Conservation (phyloP, 2,113 vertebrate genomes). For the Emydocephalus ijimae region DNA sequence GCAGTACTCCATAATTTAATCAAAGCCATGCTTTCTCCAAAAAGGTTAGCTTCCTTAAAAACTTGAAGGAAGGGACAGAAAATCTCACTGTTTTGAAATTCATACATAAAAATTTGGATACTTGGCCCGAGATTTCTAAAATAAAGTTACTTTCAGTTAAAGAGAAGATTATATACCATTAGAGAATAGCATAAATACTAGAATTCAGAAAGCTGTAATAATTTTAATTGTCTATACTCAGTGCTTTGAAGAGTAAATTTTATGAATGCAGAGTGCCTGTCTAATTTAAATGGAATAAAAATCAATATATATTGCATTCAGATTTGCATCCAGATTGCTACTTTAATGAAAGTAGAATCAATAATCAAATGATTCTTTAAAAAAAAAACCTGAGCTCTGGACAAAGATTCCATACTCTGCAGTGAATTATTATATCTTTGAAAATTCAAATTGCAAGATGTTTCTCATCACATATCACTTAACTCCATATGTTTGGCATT, state of each 20-base stretch:
- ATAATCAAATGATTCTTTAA: neutral
- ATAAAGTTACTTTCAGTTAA: neutral
- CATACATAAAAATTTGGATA: constrained; percentile 3
- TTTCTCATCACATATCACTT: constrained; percentile 22
- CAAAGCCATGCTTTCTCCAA: neutral
- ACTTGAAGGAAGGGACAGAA: neutral
- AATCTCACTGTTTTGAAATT: neutral
- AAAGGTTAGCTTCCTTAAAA: neutral
- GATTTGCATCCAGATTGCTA: constrained; percentile 7
- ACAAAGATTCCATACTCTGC: neutral
- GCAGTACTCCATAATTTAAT: constrained; percentile 2
- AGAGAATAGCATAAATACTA: neutral
- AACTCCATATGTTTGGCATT: constrained; percentile 1
- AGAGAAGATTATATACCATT: constrained; percentile 5
- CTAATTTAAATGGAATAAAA: constrained; percentile 2
- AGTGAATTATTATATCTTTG: constrained; percentile 9
- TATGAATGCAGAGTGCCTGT: neutral
- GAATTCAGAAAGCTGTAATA: neutral
- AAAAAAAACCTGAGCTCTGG: neutral
- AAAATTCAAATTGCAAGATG: constrained; percentile 12
- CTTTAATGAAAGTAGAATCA: neutral
- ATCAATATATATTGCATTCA: neutral
- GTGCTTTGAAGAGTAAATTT: constrained; percentile 17
- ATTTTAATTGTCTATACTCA: constrained; percentile 6
- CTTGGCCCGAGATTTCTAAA: neutral